Base-by-base conservation (phyloP, 1,140 invertebrate species). In the Leptinotarsa defecta region DNA sequence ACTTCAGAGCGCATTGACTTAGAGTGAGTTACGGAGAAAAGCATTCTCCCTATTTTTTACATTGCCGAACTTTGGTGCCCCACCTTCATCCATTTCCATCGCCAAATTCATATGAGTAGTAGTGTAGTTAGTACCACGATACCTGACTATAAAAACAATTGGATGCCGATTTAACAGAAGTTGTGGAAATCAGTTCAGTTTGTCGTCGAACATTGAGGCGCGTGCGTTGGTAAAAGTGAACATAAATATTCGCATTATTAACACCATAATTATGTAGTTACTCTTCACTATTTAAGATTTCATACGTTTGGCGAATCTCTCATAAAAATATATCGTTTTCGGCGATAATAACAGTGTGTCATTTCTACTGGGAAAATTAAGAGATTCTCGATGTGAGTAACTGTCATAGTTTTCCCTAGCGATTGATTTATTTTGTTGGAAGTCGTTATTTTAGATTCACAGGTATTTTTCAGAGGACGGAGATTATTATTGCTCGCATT, bases 181-280 rank as follows among this genome's bases (percentile, higher is more conserved):
- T 19, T 57, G 52, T 57, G 52, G 17, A 57, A 57, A 57, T 57
- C 52, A 57, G 52, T 57, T 57, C 52, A 57, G 52, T 57, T 57
- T 57, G 52, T 19, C 52, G 52, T 15, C 17, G 52, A 57, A 57
- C 52, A 17, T 57, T 57, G 52, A 17, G 4, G 13, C 52, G n/a
- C 52, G 52, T n/a, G n/a, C 52, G 52, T 57, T 13, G 52, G n/a
- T n/a, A 57, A 15, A 57, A 57, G 52, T 57, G 52, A 4, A 57
- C 17, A n/a, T 8, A 4, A 57, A 17, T 57, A 57, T 57, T 57
- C n/a, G 52, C 52, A 57, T 4, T n/a, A 13, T 57, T 6, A 15
- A 57, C 4, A 5, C n/a, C 6, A 17, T 57, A 57, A 57, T 17
- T 57, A 57, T 57, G 52, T 19, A 19, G 15, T n/a, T n/a, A 57